Conservation (phyloP, 1,140 invertebrate genomes). For the Watersipora subatra region DNA sequence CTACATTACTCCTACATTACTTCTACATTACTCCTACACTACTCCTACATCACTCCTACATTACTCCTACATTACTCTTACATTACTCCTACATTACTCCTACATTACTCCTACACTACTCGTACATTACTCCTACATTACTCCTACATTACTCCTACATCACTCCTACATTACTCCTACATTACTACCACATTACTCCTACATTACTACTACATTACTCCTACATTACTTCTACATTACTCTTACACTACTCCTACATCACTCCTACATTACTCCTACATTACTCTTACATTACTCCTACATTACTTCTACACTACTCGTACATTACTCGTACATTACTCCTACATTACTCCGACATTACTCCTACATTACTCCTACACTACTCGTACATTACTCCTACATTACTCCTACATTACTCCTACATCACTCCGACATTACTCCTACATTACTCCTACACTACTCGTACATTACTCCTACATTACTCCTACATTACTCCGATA, state of each 20-base stretch:
- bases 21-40: too few relatives aligned
- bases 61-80: too few relatives aligned
- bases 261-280: neutral
- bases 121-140: too few relatives aligned
- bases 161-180: too few relatives aligned
- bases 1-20: too few relatives aligned
- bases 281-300: neutral
- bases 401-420: neutral
- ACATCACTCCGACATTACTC: neutral
- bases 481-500: neutral
- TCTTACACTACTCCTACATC: neutral
- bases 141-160: too few relatives aligned
- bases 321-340: neutral
- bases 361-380: neutral
- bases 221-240: neutral
- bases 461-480: neutral
- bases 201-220: neutral
- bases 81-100: too few relatives aligned
- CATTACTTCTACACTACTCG: neutral
- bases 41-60: too few relatives aligned
- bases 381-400: neutral
- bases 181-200: too few relatives aligned
- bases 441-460: neutral
- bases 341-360: neutral
- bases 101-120: too few relatives aligned